A percentile compares a stretch with the other conserved stretches of the same genome.
phyloP scores from a whole-genome alignment of 2,797 vertebrate species.

The Phataginus tricuspis region DNA sequence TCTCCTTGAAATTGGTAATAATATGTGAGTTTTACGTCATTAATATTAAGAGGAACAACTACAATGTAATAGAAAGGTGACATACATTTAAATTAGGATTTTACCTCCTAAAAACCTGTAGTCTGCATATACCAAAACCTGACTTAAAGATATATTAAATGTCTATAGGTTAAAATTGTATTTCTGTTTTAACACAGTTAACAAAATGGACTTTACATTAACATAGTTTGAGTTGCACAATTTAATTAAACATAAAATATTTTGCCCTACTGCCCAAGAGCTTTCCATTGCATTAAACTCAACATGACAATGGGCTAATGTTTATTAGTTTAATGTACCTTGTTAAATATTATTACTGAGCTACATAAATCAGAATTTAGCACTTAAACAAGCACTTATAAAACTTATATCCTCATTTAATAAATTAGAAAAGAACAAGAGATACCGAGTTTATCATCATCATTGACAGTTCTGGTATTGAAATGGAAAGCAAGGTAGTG shows the following conservation, averaged over 20 bases:
- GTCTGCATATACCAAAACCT: not conserved
- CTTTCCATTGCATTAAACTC: not conserved
- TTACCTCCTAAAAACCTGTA: not conserved
- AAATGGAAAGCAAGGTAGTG: not conserved
- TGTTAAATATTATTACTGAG: constrained; percentile 21
- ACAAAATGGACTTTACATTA: constrained; percentile 7
- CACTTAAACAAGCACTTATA: not conserved
- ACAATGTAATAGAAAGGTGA: constrained; percentile 9
- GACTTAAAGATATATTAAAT: constrained; percentile 32
- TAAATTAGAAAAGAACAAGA: constrained; percentile 27
- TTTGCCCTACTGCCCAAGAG: not conserved
- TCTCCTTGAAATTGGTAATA: not conserved
- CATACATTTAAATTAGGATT: not conserved
- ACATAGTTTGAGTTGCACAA: not conserved
- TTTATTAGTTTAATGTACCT: constrained; percentile 7
- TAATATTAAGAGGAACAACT: constrained; percentile 8
- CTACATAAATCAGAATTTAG: not conserved
- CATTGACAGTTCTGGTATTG: not conserved
- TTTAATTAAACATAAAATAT: constrained; percentile 23
- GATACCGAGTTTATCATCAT: not conserved
- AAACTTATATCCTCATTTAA: not conserved
- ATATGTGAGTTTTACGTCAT: not conserved
- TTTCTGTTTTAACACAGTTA: constrained; percentile 21
- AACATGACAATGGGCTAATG: constrained; percentile 10
- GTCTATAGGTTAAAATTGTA: not conserved